Evolutionary conservation across 1,140 invertebrate genomes (phyloP), one percentile per base, ranked within the genome.

Genomic region (Drosophila fuyamai): DNA sequence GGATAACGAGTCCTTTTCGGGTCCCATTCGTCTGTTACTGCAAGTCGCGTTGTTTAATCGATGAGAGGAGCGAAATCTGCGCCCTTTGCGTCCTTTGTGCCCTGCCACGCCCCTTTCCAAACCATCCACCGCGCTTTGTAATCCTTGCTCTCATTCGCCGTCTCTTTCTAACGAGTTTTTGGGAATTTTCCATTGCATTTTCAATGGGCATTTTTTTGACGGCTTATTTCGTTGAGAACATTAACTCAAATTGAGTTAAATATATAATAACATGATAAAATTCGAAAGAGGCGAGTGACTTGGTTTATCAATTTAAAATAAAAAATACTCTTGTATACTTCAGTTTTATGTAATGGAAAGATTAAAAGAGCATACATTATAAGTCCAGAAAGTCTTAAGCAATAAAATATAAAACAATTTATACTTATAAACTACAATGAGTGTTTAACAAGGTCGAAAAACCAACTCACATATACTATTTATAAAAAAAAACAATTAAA

Each of bases 151-250:
- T 27, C 13, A 35, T 9, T 16, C 8, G 43, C 16, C 9, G 32
- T 62, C 36, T 35, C 27, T 35, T 63, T 63, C 40, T 8, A 38
- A 5, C 8, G 16, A 29, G 13, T 56, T 86, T 76, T 82, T 82
- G 83, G 83, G 55, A 78, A 86, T 86, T 85, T 86, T 86, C 82
- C 82, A 81, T 53, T 56, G 78, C 78, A 68, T n/a, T 51, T 59
- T 14, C 14, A 23, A 32, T 32, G 48, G 27, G n/a, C 8, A 4
- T 14, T 35, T 50, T 50, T 50, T 14, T 57, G 50, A 10, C 16
- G 43, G 41, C 12, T 6, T 14, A 32, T 55, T 63, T 43, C 48
- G 68, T 66, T 56, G 61, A 44, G 54, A 48, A 38, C 27, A 68
- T 57, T 47, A 58, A 40, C 36, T 50, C 16, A 10, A 46, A 65